These are phyloP conservation scores for Oncorhynchus clarkii DNA, from an alignment of 2,113 vertebrate genomes.

Conservation along the genomic window DNA sequence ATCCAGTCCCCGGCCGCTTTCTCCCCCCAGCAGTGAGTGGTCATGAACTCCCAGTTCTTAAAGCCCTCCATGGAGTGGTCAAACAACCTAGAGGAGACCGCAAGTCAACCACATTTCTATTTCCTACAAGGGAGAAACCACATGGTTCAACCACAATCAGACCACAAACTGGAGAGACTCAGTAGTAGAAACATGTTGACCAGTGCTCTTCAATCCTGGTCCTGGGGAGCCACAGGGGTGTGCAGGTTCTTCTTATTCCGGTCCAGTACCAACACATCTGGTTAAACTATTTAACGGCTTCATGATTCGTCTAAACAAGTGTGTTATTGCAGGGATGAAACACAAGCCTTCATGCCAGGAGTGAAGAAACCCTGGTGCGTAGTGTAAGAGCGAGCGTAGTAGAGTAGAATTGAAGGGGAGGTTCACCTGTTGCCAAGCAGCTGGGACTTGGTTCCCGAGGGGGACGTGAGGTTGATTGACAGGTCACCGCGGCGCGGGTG, in stretches of 20 bases:
- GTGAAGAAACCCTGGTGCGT: background rate
- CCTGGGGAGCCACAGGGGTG: too few relatives aligned
- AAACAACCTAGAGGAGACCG: slow-evolving; percentile 82
- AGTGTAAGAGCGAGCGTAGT: background rate
- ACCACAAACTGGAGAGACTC: too few relatives aligned
- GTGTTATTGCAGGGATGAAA: too few relatives aligned
- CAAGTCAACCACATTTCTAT: slow-evolving; percentile 7
- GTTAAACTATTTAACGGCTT: too few relatives aligned
- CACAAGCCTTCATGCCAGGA: too few relatives aligned
- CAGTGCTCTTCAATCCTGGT: too few relatives aligned
- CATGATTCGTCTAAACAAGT: too few relatives aligned
- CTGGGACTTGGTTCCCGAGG: slow-evolving; percentile 96
- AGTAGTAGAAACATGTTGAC: background rate
- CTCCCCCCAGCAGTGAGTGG: slow-evolving; percentile 98
- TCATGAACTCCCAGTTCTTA: slow-evolving; percentile 99
- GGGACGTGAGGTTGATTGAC: slow-evolving; percentile 97
- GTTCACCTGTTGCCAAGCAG: slow-evolving; percentile 95
- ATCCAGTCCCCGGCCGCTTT: slow-evolving; percentile 98
- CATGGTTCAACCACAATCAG: too few relatives aligned
- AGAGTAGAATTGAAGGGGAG: background rate
- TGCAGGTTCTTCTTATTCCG: too few relatives aligned
- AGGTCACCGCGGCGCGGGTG: slow-evolving; percentile 95
- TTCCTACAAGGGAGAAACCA: too few relatives aligned
- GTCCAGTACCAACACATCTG: too few relatives aligned
- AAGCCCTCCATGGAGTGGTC: slow-evolving; percentile 99